phyloP scores from a whole-genome alignment of 2,797 vertebrate species.

The Parambassis ranga region DNA sequence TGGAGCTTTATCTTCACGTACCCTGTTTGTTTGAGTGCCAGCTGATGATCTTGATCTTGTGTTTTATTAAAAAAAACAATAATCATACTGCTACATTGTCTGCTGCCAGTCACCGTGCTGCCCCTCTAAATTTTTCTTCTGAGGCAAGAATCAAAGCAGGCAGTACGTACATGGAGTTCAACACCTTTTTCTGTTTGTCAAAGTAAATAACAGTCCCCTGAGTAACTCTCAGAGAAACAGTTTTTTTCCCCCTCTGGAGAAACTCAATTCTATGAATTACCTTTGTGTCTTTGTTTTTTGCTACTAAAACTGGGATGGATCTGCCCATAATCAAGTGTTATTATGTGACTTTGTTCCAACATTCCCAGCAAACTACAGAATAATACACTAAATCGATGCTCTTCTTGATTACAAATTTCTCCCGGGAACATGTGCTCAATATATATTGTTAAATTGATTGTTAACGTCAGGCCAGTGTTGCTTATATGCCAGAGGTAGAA shows the following conservation, averaged over 20 bases:
- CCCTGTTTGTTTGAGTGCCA: neutral
- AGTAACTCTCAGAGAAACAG: slow-evolving; percentile 4
- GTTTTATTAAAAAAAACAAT: too few relatives aligned
- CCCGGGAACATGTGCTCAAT: slow-evolving; percentile 63
- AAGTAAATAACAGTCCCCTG: slow-evolving; percentile 31
- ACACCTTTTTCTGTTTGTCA: slow-evolving; percentile 21
- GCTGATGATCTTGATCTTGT: slow-evolving; percentile 15
- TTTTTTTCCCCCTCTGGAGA: slow-evolving; percentile 9
- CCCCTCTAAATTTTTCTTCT: slow-evolving; percentile 1
- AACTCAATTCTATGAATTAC: slow-evolving; percentile 42
- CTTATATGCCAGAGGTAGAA: slow-evolving; percentile 52
- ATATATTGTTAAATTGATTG: slow-evolving; percentile 70
- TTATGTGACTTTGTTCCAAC: slow-evolving; percentile 54
- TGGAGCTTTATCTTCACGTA: slow-evolving; percentile 1
- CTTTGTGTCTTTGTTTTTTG: slow-evolving; percentile 23
- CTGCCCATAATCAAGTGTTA: slow-evolving; percentile 49
- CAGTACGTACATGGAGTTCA: neutral
- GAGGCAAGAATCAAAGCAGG: neutral
- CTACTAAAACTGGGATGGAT: slow-evolving; percentile 31
- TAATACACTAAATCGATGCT: slow-evolving; percentile 62
- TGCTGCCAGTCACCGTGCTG: slow-evolving; percentile 26
- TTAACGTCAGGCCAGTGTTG: slow-evolving; percentile 59
- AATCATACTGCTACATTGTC: neutral
- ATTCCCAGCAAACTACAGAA: slow-evolving; percentile 58
- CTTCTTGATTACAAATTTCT: slow-evolving; percentile 72